Evolutionary conservation across 1,140 invertebrate genomes (phyloP).

Genomic region (Trissolcus basalis): DNA sequence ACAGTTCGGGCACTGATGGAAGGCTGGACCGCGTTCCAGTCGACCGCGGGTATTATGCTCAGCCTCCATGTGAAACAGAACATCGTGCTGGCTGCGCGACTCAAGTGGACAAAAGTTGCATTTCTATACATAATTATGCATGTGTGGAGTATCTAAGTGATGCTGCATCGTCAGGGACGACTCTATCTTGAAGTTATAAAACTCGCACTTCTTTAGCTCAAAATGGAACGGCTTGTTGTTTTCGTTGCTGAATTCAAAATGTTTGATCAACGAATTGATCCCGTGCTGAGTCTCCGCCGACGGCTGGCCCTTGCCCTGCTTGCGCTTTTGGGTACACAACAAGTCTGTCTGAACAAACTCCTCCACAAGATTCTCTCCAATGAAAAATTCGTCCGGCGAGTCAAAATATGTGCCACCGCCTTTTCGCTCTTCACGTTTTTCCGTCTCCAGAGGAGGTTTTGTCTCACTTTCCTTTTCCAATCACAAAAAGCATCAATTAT

Average conservation of each 20-base stretch:
- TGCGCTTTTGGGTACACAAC: slow-evolving; percentile 89
- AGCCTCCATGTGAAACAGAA: slow-evolving; percentile 93
- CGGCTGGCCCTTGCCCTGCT: slow-evolving; percentile 80
- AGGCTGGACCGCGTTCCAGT: slow-evolving; percentile 88
- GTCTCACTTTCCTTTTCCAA: slow-evolving; percentile 51
- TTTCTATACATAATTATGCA: slow-evolving; percentile 89
- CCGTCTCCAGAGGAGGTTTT: slow-evolving; percentile 31
- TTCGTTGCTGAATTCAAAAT: slow-evolving; percentile 90
- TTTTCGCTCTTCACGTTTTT: slow-evolving; percentile 58
- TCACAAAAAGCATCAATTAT: background rate
- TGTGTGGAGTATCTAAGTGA: slow-evolving; percentile 94
- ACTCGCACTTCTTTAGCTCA: slow-evolving; percentile 89
- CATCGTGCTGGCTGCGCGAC: slow-evolving; percentile 89
- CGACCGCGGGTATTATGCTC: slow-evolving; percentile 89
- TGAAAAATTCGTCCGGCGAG: slow-evolving; percentile 92
- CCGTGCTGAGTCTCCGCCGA: slow-evolving; percentile 84
- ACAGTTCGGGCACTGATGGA: slow-evolving; percentile 95
- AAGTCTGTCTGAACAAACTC: slow-evolving; percentile 95
- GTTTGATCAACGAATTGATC: slow-evolving; percentile 87
- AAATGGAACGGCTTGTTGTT: slow-evolving; percentile 91
- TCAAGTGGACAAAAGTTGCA: slow-evolving; percentile 92
- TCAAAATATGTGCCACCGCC: slow-evolving; percentile 83
- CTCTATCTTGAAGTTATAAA: slow-evolving; percentile 95
- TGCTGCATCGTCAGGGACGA: slow-evolving; percentile 90
- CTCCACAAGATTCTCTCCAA: slow-evolving; percentile 92